Evolutionary conservation across 2,888 invertebrate genomes (phyloP), one percentile per base, ranked within the genome.

Genomic region (Argynnis bischoffii): DNA sequence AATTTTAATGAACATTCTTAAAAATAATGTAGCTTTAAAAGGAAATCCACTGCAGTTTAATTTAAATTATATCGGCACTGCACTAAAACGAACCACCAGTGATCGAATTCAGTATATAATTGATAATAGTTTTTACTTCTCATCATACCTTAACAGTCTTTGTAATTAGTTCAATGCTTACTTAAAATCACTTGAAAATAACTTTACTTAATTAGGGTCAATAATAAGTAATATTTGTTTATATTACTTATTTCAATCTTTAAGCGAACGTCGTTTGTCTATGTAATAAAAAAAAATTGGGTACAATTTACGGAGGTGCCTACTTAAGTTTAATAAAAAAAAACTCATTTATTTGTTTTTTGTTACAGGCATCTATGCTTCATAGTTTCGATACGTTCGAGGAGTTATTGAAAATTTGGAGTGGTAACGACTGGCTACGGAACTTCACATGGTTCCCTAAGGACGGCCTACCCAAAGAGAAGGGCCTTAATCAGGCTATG

Each of bases 321-420:
- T 26, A 41, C 35, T 41, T 0, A 2, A 41, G 8, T 8, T 41
- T 11, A 8, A 41, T 41, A 41, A 11, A 11, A 41, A 41, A 41
- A 41, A 41, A 11, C 35, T 50, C 35, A 35, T 16, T 26, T 53
- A 14, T 66, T 73, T 71, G 72, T 75, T 1, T 69, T 71, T 87
- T 87, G 87, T 91, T 91, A 47, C 86, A 92, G 92, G 84, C 89
- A 55, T 71, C 59, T 48, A 79, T 81, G 73, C 76, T 87, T 65
- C 87, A 89, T 75, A 85, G 82, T 73, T 86, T 74, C 71, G 48
- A 70, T 21, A 81, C 71, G 66, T 90, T 86, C 72, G 84, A 87
- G 53, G 76, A 78, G 53, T 75, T 89, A 61, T 75, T 84, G 35
- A 72, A 65, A 21, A 71, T 74, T 41, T 90, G 86, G 86, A 79